Evolutionary conservation across 2,797 vertebrate species (phyloP), one percentile per base, ranked within the genome.

Genomic region (Myioborus miniatus): DNA sequence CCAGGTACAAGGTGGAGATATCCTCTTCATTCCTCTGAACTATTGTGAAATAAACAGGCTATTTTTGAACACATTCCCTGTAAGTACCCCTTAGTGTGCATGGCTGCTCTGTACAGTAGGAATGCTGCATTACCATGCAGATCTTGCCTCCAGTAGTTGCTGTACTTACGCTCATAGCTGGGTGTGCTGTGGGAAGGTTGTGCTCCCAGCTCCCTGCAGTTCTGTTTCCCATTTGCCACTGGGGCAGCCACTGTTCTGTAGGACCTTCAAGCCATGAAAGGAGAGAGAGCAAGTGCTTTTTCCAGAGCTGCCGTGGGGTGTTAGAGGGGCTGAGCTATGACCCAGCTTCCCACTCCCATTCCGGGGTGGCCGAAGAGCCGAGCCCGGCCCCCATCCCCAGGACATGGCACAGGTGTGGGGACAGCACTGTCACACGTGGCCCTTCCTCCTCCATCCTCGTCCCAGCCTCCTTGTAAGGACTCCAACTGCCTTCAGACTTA

Each of bases 251-350:
- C 79, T 83, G 30, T 60, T 82, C 39, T 43, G 0, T 30, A 75
- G 90, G 80, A 82, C 69, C 88, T 91, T 83, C 47, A 39, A 53
- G 94, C 96, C 84, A 47, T 95, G 97, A 96, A 70, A 70, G 93
- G 97, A 97, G 72, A 87, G 96, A 96, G 68, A 88, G 55, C 34
- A 19, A 39, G 34, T 50, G 87, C 80, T 90, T 85, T 88, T 91
- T 94, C 93, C 94, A 87, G 97, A 97, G 96, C 95, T 92, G 77
- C 87, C 2, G 0, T 39, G 75, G 80, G 85, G 83, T 17, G 23
- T 65, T 52, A 41, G 60, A 74, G 85, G 62, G 76, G 29, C 70
- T 26, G 92, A 86, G 90, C 93, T 87, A 86, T 94, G 95, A 94
- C 84, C 87, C 29, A 44, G 89, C 76, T 89, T 90, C 90, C 32